Evolutionary conservation across 2,797 vertebrate species (phyloP), one percentile per base, ranked within the genome.

Genomic region (Pyrocephalus nanus): DNA sequence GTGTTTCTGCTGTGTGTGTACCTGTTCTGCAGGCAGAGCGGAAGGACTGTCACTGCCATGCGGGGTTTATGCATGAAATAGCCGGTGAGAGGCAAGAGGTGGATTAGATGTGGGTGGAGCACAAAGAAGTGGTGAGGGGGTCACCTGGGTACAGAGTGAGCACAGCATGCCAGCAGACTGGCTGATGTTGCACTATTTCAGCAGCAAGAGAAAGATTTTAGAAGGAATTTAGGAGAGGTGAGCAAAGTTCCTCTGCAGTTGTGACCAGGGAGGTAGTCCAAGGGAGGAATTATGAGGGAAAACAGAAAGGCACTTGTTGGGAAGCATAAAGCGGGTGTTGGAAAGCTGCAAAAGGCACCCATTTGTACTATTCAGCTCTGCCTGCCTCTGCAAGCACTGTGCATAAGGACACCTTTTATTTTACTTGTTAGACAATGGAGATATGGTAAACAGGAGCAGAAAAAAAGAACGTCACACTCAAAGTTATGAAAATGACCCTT

Each of bases 11-110:
- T 65, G 43, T 1, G 0, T 34, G 23, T 36, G 54, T 53, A 64
- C 29, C 61, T 42, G 71, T 57, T 91, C 16, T 0, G 0, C 45
- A 55, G 57, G 45, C 0, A 0, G 36, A 90, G 61, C 0, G 0
- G 65, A 80, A 83, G 55, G 57, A 30, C 45, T 80, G 75, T 16
- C 71, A 23, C 48, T 2, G 5, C 61, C 2, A 0, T 17, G 27
- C 3, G 1, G 61, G 60, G 38, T 47, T 93, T 62, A 12, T 26
- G 58, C 30, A 27, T 18, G 1, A 81, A 86, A 74, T 21, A 74
- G 30, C 29, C 3, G 1, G 15, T 2, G 3, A 88, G 78, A 74
- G 57, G 57, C 69, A 88, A 32, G 64, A 85, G 45, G 4, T 53
- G 38, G 36, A 34, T 73, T 38, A 60, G 54, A 29, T 3, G 1